These are phyloP conservation scores for Caenorhabditis afra DNA, from an alignment of 2,888 invertebrate genomes.

Conservation along the genomic window DNA sequence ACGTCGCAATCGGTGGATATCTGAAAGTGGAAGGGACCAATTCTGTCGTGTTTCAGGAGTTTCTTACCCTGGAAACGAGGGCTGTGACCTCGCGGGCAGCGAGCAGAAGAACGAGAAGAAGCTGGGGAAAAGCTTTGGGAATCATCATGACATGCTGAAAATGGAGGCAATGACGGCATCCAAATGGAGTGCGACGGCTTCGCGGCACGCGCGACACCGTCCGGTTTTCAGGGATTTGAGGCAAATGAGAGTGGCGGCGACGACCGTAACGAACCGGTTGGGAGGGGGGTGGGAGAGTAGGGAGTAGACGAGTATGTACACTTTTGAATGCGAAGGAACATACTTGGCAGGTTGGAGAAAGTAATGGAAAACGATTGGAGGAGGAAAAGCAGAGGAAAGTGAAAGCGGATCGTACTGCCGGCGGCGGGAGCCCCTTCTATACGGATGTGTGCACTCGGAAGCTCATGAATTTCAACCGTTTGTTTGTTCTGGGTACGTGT, in stretches of 20 bases:
- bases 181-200: slow-evolving; percentile 34
- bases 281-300: slow-evolving; percentile 22
- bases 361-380: slow-evolving; percentile 33
- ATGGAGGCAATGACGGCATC: slow-evolving; percentile 41
- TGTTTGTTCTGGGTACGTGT: slow-evolving; percentile 26
- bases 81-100: neutral
- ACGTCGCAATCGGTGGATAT: slow-evolving; percentile 62
- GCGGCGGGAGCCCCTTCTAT: slow-evolving; percentile 20
- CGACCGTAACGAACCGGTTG: slow-evolving; percentile 56
- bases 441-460: slow-evolving; percentile 36
- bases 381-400: slow-evolving; percentile 14
- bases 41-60: neutral
- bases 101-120: slow-evolving; percentile 19
- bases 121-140: slow-evolving; percentile 20
- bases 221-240: slow-evolving; percentile 54
- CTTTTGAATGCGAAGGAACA: slow-evolving; percentile 25
- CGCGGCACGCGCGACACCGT: slow-evolving; percentile 36
- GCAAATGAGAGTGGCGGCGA: slow-evolving; percentile 11
- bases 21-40: slow-evolving; percentile 14
- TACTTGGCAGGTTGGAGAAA: slow-evolving; percentile 56
- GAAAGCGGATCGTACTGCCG: slow-evolving; percentile 20
- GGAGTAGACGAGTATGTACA: slow-evolving; percentile 48
- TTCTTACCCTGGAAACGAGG: slow-evolving; percentile 36
- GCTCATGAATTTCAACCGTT: slow-evolving; percentile 38
- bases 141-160: slow-evolving; percentile 58